These are phyloP conservation scores for Drosophila putrida DNA, from an alignment of 2,888 invertebrate genomes.

Conservation along the genomic window DNA sequence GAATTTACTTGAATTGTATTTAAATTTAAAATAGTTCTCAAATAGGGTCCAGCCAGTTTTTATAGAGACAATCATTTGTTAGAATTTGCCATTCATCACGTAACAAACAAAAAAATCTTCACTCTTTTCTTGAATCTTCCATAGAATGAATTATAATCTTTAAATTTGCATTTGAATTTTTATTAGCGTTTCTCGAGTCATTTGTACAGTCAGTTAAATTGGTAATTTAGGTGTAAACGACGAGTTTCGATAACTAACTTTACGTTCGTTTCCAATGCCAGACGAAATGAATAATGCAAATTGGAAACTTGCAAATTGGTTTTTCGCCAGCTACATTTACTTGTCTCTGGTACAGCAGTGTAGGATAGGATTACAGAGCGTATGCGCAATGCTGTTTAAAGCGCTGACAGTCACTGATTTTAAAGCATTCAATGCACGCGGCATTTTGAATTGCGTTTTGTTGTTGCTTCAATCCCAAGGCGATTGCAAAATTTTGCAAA, in stretches of 20 bases:
- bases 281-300: constrained; percentile 58
- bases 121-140: no score
- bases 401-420: constrained; percentile 14
- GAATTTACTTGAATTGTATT: neutral
- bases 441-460: constrained; percentile 18
- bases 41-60: neutral
- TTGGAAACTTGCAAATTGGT: constrained; percentile 55
- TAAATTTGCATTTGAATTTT: neutral
- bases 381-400: constrained; percentile 58
- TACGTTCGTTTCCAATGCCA: constrained; percentile 8
- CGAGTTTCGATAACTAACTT: constrained; percentile 27
- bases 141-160: no score
- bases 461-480: constrained; percentile 42
- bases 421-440: constrained; percentile 25
- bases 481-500: constrained; percentile 49
- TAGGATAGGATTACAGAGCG: constrained; percentile 27
- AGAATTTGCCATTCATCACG: neutral
- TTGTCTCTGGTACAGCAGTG: constrained; percentile 8
- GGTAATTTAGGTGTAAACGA: constrained; percentile 16
- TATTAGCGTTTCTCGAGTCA: neutral
- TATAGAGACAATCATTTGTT: neutral
- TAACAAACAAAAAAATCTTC: neutral
- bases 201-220: constrained; percentile 12
- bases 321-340: constrained; percentile 42
- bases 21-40: neutral